These are phyloP conservation scores for Babylonia areolata DNA, from an alignment of 1,140 invertebrate species.

Conservation along the genomic window DNA sequence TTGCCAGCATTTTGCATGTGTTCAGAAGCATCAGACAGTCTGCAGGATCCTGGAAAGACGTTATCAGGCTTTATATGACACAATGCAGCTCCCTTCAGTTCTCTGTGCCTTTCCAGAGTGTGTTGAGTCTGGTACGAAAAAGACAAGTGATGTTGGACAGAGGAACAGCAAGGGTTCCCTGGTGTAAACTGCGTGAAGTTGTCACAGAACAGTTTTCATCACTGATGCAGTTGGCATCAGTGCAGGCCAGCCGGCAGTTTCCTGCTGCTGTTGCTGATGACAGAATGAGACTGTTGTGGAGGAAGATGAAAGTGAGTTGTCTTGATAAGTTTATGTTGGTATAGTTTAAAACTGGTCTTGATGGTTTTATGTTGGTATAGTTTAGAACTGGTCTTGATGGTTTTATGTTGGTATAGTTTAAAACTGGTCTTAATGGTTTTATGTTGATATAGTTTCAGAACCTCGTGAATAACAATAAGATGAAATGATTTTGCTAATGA, in stretches of 20 bases:
- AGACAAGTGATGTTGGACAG: constrained; percentile 49
- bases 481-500: too few species aligned
- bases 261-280: constrained; percentile 32
- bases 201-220: constrained; percentile 44
- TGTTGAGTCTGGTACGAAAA: constrained; percentile 45
- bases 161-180: constrained; percentile 53
- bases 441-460: too few species aligned
- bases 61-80: constrained; percentile 44
- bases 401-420: too few species aligned
- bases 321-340: too few species aligned
- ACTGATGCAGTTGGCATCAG: constrained; percentile 35
- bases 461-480: too few species aligned
- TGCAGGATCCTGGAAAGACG: constrained; percentile 38
- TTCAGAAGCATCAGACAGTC: constrained; percentile 28
- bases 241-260: constrained; percentile 29
- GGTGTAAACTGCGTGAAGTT: constrained; percentile 44
- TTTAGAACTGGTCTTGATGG: too few species aligned
- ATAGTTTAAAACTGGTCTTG: too few species aligned
- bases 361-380: too few species aligned
- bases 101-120: constrained; percentile 51
- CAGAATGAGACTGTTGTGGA: constrained; percentile 39
- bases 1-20: constrained; percentile 10
- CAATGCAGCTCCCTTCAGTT: constrained; percentile 37
- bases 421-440: too few species aligned
- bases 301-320: constrained; percentile 44